phyloP scores from a whole-genome alignment of 2,113 vertebrate species.

The Setophaga petechia region DNA sequence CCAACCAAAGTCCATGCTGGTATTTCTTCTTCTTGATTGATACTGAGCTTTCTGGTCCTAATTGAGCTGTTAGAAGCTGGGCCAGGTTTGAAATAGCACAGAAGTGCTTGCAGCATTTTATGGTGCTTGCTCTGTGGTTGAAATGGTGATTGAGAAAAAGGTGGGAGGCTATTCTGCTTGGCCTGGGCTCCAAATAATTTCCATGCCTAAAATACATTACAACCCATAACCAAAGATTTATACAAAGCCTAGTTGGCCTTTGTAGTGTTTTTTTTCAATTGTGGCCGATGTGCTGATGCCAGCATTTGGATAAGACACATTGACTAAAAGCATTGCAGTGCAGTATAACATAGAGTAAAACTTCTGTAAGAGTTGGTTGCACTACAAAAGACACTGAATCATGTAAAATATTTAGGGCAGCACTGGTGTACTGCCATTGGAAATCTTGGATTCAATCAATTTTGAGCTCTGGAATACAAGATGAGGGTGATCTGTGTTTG shows the following conservation, averaged over 20 bases:
- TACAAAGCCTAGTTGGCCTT: neutral
- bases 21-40: constrained; percentile 16
- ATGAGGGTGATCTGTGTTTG: neutral
- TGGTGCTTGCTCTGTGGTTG: neutral
- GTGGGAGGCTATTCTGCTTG: neutral
- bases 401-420: neutral
- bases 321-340: neutral
- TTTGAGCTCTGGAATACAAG: neutral
- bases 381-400: neutral
- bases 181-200: neutral
- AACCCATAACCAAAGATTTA: neutral
- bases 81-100: neutral
- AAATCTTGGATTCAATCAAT: neutral
- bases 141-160: constrained; percentile 10
- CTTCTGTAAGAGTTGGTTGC: neutral
- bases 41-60: constrained; percentile 10
- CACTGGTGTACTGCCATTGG: neutral
- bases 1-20: neutral
- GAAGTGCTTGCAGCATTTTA: neutral
- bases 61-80: neutral
- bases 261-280: neutral
- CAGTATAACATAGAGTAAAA: neutral
- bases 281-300: neutral
- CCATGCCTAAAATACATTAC: neutral
- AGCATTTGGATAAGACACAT: neutral